These are phyloP conservation scores for Tichodroma muraria DNA, from an alignment of 2,113 vertebrate genomes.

Conservation along the genomic window DNA sequence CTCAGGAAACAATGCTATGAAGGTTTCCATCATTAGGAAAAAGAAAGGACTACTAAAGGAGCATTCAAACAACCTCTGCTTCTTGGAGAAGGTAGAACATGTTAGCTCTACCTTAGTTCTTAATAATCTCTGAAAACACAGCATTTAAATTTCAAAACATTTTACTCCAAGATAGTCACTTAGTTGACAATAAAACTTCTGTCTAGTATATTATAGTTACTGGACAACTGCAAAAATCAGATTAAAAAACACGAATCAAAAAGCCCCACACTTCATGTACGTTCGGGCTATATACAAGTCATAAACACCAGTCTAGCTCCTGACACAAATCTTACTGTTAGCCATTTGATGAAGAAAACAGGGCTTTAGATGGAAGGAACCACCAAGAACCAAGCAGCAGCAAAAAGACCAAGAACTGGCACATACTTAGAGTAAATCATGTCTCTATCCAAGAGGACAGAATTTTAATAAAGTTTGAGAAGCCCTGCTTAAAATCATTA, in stretches of 20 bases:
- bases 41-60: neutral
- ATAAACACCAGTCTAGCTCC: neutral
- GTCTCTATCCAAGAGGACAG: neutral
- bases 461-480: neutral
- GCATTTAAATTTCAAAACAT: neutral
- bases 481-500: neutral
- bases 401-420: neutral
- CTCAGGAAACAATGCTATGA: neutral
- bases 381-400: neutral
- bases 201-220: neutral
- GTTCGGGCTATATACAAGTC: neutral
- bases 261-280: neutral
- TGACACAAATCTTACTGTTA: neutral
- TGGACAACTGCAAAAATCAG: neutral
- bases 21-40: neutral
- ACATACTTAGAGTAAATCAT: neutral
- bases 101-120: neutral
- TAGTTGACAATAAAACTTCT: neutral
- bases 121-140: neutral
- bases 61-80: neutral
- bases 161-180: neutral
- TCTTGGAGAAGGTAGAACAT: neutral
- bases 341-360: neutral
- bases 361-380: neutral
- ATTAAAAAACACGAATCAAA: neutral